These are phyloP conservation scores for Semotilus atromaculatus DNA, from an alignment of 2,797 vertebrate species.

Conservation along the genomic window DNA sequence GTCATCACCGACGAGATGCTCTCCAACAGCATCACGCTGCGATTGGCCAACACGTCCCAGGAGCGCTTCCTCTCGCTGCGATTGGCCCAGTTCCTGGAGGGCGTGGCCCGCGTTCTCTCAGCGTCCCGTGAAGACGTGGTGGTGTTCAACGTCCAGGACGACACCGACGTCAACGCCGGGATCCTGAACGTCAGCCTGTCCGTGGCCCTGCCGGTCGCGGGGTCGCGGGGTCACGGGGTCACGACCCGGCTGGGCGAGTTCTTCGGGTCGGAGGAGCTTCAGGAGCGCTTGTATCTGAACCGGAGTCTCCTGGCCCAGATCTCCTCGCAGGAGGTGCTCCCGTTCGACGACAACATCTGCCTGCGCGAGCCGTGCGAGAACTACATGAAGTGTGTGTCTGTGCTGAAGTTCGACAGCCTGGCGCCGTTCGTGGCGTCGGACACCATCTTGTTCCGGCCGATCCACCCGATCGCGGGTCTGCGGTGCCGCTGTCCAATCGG, in stretches of 20 bases:
- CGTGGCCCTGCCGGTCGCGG: slow-evolving; percentile 73
- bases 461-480: slow-evolving; percentile 91
- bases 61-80: slow-evolving; percentile 92
- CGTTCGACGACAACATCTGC: slow-evolving; percentile 97
- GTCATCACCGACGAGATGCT: slow-evolving; percentile 97
- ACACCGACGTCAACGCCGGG: slow-evolving; percentile 86
- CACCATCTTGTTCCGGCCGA: slow-evolving; percentile 94
- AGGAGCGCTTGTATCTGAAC: slow-evolving; percentile 94
- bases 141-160: slow-evolving; percentile 93
- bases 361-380: slow-evolving; percentile 95
- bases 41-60: slow-evolving; percentile 91
- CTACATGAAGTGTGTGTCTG: slow-evolving; percentile 97
- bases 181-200: slow-evolving; percentile 97
- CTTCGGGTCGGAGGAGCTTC: slow-evolving; percentile 91
- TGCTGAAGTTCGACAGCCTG: slow-evolving; percentile 93
- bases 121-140: slow-evolving; percentile 86
- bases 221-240: slow-evolving; percentile 54
- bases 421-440: slow-evolving; percentile 92
- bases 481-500: slow-evolving; percentile 92
- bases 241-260: slow-evolving; percentile 72
- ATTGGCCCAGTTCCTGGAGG: slow-evolving; percentile 89
- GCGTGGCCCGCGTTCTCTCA: slow-evolving; percentile 88
- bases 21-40: slow-evolving; percentile 94
- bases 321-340: slow-evolving; percentile 90
- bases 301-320: slow-evolving; percentile 88